phyloP scores from a whole-genome alignment of 2,888 invertebrate species.

The Nematopogon swammerdamellus region DNA sequence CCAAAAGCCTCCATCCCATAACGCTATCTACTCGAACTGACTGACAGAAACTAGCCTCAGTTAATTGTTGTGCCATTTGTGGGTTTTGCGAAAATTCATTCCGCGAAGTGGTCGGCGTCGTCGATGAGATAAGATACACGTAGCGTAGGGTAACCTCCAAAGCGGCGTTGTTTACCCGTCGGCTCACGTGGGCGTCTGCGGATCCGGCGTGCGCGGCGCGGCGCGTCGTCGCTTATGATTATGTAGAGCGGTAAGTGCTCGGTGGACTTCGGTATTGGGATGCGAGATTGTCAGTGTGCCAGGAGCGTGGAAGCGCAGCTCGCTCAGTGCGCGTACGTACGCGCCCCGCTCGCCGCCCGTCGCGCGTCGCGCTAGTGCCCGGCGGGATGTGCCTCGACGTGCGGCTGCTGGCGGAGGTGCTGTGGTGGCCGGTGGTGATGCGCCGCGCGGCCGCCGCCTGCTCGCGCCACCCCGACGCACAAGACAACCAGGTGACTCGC shows the following conservation, averaged over 20 bases:
- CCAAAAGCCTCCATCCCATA: too few relatives aligned
- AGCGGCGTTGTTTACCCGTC: too few relatives aligned
- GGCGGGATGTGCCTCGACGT: slow-evolving; percentile 52
- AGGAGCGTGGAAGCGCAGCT: slow-evolving; percentile 10
- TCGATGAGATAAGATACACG: too few relatives aligned
- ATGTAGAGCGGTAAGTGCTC: slow-evolving; percentile 20
- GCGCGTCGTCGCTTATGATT: background rate
- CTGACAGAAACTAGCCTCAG: too few relatives aligned
- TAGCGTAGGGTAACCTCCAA: too few relatives aligned
- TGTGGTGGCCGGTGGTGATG: slow-evolving; percentile 50
- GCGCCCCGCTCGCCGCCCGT: slow-evolving; percentile 27
- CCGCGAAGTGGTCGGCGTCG: too few relatives aligned
- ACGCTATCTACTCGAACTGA: too few relatives aligned
- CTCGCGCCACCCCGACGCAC: slow-evolving; percentile 41
- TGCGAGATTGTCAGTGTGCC: slow-evolving; percentile 45
- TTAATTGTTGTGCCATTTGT: too few relatives aligned
- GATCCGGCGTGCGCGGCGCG: too few relatives aligned
- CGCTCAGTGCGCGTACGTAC: background rate
- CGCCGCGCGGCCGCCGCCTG: slow-evolving; percentile 41
- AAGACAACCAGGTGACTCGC: slow-evolving; percentile 44
- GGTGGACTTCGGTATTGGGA: too few relatives aligned
- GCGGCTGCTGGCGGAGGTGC: slow-evolving; percentile 50
- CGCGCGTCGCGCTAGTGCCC: slow-evolving; percentile 44
- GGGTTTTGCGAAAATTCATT: too few relatives aligned
- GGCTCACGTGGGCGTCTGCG: too few relatives aligned